Base-by-base conservation (phyloP, 2,113 vertebrate species). In the Heterochromis multidens region DNA sequence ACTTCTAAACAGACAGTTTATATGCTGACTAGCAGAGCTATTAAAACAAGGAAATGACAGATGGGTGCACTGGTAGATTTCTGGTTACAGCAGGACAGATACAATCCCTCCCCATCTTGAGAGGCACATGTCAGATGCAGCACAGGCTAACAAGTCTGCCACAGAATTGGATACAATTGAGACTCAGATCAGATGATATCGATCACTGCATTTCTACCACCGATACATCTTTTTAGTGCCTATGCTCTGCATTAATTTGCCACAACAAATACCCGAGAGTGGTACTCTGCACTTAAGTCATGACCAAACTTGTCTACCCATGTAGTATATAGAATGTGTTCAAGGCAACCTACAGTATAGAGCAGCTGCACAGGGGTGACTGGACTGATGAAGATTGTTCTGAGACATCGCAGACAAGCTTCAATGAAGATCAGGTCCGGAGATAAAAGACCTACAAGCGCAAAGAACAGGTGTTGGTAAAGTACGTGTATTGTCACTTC, bases 301-400 rank as follows among this genome's bases (percentile, higher is more conserved):
- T 31, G 0, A 72, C 43, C 43, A 52, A 72, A 52, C 25, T 1
- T 52, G 67, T 29, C 43, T 5, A 74, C 67, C 29, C 43, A 74
- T 52, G 67, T 29, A 27, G 8, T 57, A 59, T 16, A n/a, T 5
- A 72, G 5, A 79, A 62, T 5, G 19, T 10, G 12, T 16, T 72
- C 6, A 10, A 46, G 52, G 62, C 11, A 3, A 87, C 98, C 96
- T 96, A 99, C 99, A 91, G 99, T 97, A 89, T 99, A 99, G 9
- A 99, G 95, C n/a, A 99, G 97, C 95, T 99, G 98, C 92, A 99
- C 98, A 78, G 99, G 98, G 82, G 99, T 99, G 86, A 99, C 98
- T 0, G 98, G 97, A 90, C 99, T 99, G 92, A 98, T 98, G 93
- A 99, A 99, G 92, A 99, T 96, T 3, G 99, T 99, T 79, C 98